Base-by-base conservation (phyloP, 1,140 invertebrate genomes). In the Drosophila willistoni region DNA sequence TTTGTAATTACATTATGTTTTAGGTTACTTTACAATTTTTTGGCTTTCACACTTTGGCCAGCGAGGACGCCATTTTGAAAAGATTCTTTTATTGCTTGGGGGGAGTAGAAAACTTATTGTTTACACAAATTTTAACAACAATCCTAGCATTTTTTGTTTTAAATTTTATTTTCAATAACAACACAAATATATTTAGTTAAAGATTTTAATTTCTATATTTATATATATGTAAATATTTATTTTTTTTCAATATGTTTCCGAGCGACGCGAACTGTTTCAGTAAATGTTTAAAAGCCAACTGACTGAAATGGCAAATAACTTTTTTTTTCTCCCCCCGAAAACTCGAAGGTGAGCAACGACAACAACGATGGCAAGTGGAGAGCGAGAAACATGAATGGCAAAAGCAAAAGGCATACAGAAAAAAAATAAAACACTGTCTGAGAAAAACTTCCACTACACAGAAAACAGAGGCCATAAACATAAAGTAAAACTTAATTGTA, bases 201-300 rank as follows among this genome's bases (percentile, higher is more conserved):
- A 36, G 41, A 51, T 34, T 73, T 66, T 41, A 60, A 57, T 39
- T 62, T 62, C 59, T 19, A 12, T 22, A n/a, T n/a, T n/a, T 64
- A 19, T 63, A 47, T 71, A 54, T 29, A n/a, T 39, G 5, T 67
- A 25, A 69, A 39, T 41, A 54, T 68, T 6, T 36, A 2, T 54
- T 19, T 41, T 41, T 72, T 63, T 64, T n/a, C n/a, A 56, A 51
- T 71, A 68, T 47, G n/a, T 70, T 22, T 76, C 59, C 54, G 86
- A 81, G 84, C 81, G 79, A 73, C 81, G 68, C 87, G 79, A 81
- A 77, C 79, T 90, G 79, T 89, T 90, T 78, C 89, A 85, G 76
- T 75, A 80, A 90, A 90, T 90, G 89, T 91, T 90, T 84, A 85
- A 90, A 91, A 90, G 84, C 90, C 89, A 90, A 90, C 89, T 90